phyloP scores from a whole-genome alignment of 2,797 vertebrate species.

The Ispidina lecontei region DNA sequence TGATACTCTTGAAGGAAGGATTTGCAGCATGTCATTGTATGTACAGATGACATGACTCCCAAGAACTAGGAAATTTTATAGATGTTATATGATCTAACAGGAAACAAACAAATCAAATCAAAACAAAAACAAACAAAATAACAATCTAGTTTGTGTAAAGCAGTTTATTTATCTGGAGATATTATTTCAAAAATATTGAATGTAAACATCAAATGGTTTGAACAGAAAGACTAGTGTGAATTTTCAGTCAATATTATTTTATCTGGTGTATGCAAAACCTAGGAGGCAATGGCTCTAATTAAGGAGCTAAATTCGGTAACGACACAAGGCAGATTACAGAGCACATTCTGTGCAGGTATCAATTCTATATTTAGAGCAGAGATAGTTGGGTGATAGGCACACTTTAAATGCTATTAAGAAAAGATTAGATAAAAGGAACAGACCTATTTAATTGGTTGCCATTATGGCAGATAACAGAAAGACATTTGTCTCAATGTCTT shows the following conservation, averaged over 20 bases:
- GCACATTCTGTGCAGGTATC: conserved; percentile 57
- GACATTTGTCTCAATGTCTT: not conserved
- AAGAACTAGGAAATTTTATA: not conserved
- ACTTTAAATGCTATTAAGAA: conserved; percentile 40
- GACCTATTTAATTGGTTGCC: not conserved
- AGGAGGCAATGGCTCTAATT: conserved; percentile 35
- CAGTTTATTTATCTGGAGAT: not conserved
- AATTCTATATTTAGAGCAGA: conserved; percentile 52
- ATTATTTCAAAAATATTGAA: conserved; percentile 1
- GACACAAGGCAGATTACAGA: conserved; percentile 24
- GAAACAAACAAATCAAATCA: not conserved
- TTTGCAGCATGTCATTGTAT: not conserved
- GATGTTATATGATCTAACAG: not conserved
- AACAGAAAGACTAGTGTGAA: not conserved
- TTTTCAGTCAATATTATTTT: conserved; percentile 40
- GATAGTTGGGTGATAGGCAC: not conserved
- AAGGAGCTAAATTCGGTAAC: conserved; percentile 54
- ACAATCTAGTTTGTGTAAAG: not conserved
- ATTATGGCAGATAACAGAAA: not conserved
- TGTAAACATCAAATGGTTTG: not conserved
- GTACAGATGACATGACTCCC: not conserved
- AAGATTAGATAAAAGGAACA: conserved; percentile 17
- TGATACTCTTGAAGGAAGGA: not conserved
- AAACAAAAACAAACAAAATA: not conserved
- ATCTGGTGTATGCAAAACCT: conserved; percentile 1